Evolutionary conservation across 2,888 invertebrate species (phyloP).

Genomic region (Hydropsyche betteni): DNA sequence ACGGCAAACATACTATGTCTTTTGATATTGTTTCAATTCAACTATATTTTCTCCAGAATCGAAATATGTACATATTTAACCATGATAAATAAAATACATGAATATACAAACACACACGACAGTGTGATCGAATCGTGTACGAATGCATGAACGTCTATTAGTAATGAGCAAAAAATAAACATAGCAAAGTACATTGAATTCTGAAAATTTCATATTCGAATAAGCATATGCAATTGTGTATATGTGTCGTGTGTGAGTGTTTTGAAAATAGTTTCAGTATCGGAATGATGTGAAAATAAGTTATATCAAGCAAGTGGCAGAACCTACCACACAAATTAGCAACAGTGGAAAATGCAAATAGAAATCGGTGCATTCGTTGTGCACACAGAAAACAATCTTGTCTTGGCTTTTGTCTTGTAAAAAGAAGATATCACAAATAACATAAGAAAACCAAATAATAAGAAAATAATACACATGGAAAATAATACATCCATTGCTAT

Average conservation of each 20-base stretch:
- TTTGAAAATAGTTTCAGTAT: no score
- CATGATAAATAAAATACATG: no score
- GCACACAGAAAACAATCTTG: conserved; percentile 50
- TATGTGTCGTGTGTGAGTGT: not conserved
- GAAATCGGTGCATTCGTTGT: conserved; percentile 49
- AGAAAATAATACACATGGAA: conserved; percentile 51
- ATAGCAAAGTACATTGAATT: no score
- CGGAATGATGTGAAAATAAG: no score
- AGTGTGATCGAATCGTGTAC: no score
- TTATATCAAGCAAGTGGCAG: conserved; percentile 14
- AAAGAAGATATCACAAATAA: conserved; percentile 37
- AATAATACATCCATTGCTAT: conserved; percentile 52
- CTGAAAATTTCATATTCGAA: not conserved
- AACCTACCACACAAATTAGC: conserved; percentile 30
- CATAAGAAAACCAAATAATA: conserved; percentile 45
- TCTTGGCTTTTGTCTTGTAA: conserved; percentile 52
- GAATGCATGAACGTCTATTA: no score
- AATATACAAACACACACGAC: no score
- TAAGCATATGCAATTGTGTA: not conserved
- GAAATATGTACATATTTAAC: no score
- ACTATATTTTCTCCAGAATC: no score
- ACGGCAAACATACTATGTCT: no score
- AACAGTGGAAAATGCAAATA: conserved; percentile 40
- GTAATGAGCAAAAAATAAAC: no score
- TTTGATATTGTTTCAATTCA: no score